Base-by-base conservation (phyloP, 2,888 invertebrate species). In the Syrphus vitripennis region DNA sequence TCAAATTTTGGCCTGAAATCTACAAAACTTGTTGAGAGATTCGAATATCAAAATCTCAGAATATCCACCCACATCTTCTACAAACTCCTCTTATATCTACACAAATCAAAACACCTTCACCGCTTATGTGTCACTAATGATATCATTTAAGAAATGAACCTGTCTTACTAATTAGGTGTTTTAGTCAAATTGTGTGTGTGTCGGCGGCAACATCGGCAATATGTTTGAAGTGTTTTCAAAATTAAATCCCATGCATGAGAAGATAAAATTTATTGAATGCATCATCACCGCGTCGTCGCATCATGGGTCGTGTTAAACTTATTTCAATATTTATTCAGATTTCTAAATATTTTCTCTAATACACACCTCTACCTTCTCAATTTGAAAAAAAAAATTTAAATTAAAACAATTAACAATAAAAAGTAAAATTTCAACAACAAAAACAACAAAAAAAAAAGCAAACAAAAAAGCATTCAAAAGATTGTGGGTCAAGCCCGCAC, bases 321-420 rank as follows among this genome's bases (percentile, higher is more conserved):
- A 72, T 74, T 37, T n/a, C 61, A 78, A 77, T 74, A 65, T 37
- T 63, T 65, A 37, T 53, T 74, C 42, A 61, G 24, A 53, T 80
- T 59, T 82, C 71, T 42, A 29, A 59, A 34, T n/a, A 12, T 37
- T 37, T 53, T 50, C 53, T 14, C 50, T 26, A 1, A 7, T 14
- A 5, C 29, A 42, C 19, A 34, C n/a, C n/a, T n/a, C n/a, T n/a
- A 59, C 31, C 57, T 21, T 9, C 14, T 7, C 21, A 19, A 57
- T 10, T 29, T 26, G n/a, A n/a, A n/a, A n/a, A n/a, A n/a, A 67
- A 71, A 67, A 72, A 77, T 61, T 72, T 72, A 45, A 72, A 83
- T 77, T 67, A 53, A 78, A 74, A 77, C 61, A 83, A 78, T 67
- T 77, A 61, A 80, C 59, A 21, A 45, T 26, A 29, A 45, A 29